Percentiles rank a stretch among this genome's conserved stretches.
Conservation (phyloP, 2,113 vertebrate genomes). For the Atractosteus spatula region DNA sequence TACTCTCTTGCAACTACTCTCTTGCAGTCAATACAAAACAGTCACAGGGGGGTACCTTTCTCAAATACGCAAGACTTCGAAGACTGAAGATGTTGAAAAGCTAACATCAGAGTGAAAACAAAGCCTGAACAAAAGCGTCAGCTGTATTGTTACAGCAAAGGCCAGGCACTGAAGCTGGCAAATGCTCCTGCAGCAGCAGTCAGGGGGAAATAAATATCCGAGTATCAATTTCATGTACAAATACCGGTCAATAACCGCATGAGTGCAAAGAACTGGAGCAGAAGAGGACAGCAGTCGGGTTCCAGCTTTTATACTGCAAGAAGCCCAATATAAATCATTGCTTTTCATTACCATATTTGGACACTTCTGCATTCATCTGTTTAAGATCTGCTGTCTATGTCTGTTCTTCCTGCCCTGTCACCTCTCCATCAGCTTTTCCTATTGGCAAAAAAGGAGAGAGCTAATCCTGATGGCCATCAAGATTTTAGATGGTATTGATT, state of each 20-base stretch:
- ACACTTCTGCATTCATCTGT: slow-evolving; percentile 23
- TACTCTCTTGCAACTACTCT: neutral
- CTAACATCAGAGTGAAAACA: slow-evolving; percentile 24
- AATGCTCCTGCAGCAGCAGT: slow-evolving; percentile 19
- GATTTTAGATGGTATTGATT: no score
- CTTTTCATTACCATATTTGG: slow-evolving; percentile 24
- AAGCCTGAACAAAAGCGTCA: slow-evolving; percentile 25
- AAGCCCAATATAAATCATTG: slow-evolving; percentile 25
- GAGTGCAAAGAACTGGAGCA: slow-evolving; percentile 27
- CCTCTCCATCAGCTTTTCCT: neutral
- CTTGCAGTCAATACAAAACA: slow-evolving; percentile 22
- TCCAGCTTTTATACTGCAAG: slow-evolving; percentile 22
- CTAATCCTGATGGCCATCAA: no score
- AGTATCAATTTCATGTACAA: slow-evolving; percentile 32
- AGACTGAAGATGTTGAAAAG: slow-evolving; percentile 25
- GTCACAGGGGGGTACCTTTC: slow-evolving; percentile 29
- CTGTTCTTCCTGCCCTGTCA: neutral
- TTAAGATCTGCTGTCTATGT: neutral
- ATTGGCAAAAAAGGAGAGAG: no score
- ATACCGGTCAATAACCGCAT: slow-evolving; percentile 21
- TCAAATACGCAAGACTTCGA: slow-evolving; percentile 35
- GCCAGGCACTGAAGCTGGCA: slow-evolving; percentile 27
- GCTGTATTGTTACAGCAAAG: slow-evolving; percentile 42
- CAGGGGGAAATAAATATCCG: slow-evolving; percentile 27
- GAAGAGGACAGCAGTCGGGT: slow-evolving; percentile 25